Base-by-base conservation (phyloP, 92 coral and sea anemone species). In the Umimayanthus chanpuru region DNA sequence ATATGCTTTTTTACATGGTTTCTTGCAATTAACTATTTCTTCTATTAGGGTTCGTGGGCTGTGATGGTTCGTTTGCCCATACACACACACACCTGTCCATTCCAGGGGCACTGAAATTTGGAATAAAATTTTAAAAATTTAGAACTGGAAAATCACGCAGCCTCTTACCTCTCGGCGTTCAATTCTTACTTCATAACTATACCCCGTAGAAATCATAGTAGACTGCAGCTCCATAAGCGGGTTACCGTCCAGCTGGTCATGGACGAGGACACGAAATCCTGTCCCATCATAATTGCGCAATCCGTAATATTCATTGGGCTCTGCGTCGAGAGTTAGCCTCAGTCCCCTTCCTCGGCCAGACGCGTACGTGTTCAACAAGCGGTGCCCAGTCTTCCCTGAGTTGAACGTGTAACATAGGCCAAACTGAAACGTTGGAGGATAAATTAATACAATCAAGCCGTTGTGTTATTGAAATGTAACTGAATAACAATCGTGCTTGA, bases 391-490 rank as follows among this genome's bases (percentile, higher is more conserved):
- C 36, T 32, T 32, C 36, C 36, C 36, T 0, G 36, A 32, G 36
- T 91, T 93, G 80, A 93, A 93, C 5, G 93, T 93, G 86, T 93
- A 87, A 64, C 94, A 93, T 20, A 77, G 58, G 26, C 95, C 95
- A 53, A 85, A 82, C 95, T 88, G 81, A 32, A 32, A 32, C 0
- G 36, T 32, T 32, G 36, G 36, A 32, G 36, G 36, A 32, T 32
- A 32, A 32, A 32, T 32, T 32, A 32, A 32, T 32, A 32, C 36
- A 32, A 32, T 0, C 36, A 32, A 32, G 36, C 36, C 36, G 36
- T 32, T 32, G 36, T 32, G 36, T 32, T 32, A 32, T 32, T 32
- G 36, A 32, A 32, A 32, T 32, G 36, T 32, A 32, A 32, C 36
- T 32, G 36, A 32, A 32, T 32, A 32, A 32, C 36, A 32, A 32